Conservation (phyloP, 2,888 invertebrate species). For the Ormyrus pomaceus region DNA sequence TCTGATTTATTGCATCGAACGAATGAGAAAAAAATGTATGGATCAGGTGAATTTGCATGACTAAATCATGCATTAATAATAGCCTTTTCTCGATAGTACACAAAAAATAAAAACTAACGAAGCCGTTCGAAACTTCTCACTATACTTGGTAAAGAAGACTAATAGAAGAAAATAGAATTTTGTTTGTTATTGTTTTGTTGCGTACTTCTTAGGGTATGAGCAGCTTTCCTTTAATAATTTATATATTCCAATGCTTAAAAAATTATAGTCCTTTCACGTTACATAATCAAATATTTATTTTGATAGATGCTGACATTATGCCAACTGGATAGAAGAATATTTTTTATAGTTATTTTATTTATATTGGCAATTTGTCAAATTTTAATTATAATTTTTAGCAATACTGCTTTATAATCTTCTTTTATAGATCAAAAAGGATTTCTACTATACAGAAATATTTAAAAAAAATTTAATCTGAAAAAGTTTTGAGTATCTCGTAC, state of each 20-base stretch:
- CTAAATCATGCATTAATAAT: constrained; percentile 1
- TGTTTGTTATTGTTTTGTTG: constrained; percentile 26
- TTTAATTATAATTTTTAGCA: no score
- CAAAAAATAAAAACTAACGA: constrained; percentile 12
- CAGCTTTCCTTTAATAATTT: constrained; percentile 17
- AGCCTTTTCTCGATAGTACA: constrained; percentile 29
- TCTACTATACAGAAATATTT: no score
- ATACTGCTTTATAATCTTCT: no score
- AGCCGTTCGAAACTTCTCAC: constrained; percentile 1
- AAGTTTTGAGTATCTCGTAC: neutral
- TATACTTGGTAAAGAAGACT: constrained; percentile 6
- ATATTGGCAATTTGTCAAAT: no score
- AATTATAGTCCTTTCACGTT: no score
- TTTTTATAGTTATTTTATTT: no score
- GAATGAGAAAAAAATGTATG: constrained; percentile 37
- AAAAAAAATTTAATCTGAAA: no score
- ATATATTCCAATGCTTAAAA: no score
- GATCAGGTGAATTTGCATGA: constrained; percentile 40
- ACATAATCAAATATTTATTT: no score
- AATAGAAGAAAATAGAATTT: constrained; percentile 22
- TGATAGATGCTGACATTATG: no score
- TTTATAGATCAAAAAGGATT: no score
- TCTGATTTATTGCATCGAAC: constrained; percentile 34
- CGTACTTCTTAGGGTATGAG: constrained; percentile 3
- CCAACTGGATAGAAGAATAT: no score